Conservation (phyloP, 2,888 invertebrate genomes). For the Drosophila conformis region DNA sequence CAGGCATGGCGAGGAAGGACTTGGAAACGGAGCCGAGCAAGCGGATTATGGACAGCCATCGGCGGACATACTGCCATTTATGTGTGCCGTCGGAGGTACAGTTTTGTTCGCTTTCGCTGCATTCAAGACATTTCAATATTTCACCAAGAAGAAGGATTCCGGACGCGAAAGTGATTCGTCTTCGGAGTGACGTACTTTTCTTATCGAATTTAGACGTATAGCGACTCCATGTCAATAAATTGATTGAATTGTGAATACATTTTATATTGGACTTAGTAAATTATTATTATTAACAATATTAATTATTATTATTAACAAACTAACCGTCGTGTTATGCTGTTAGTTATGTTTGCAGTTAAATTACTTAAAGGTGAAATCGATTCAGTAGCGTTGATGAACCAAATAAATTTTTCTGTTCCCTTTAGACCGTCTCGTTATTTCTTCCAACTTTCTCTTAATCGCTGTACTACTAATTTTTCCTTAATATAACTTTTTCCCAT, state of each 20-base stretch:
- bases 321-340: too few species aligned
- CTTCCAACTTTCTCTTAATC: too few species aligned
- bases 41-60: constrained; percentile 38
- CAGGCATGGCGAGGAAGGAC: constrained; percentile 59
- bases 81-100: constrained; percentile 64
- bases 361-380: too few species aligned
- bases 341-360: too few species aligned
- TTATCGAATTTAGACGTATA: not conserved
- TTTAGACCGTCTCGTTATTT: too few species aligned
- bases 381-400: too few species aligned
- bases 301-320: too few species aligned
- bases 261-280: not conserved
- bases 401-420: too few species aligned
- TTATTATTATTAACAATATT: not conserved
- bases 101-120: constrained; percentile 66
- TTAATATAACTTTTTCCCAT: too few species aligned
- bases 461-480: too few species aligned
- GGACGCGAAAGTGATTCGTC: constrained; percentile 40
- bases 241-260: not conserved
- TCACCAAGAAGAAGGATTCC: constrained; percentile 57
- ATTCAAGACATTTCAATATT: constrained; percentile 63
- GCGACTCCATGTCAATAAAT: not conserved
- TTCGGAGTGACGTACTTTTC: constrained; percentile 31
- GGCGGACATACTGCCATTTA: constrained; percentile 65
- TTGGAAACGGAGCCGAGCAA: constrained; percentile 21